Evolutionary conservation across 2,888 invertebrate species (phyloP).

Genomic region (Noctua fimbriata): DNA sequence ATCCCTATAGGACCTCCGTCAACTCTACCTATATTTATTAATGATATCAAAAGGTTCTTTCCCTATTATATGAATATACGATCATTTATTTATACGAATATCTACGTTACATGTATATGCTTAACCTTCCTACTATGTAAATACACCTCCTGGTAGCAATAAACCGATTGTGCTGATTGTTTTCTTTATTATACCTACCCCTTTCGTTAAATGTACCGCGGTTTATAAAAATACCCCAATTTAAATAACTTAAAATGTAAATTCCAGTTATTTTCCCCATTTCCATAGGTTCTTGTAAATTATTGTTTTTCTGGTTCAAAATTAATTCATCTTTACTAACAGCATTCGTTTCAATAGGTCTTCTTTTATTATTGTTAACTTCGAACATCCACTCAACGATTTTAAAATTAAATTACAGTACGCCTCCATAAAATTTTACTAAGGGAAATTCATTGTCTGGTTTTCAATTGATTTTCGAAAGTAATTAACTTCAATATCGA

Average conservation of each 20-base stretch:
- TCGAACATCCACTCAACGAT: conserved; percentile 33
- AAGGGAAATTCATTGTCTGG: conserved; percentile 27
- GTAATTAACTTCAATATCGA: conserved; percentile 27
- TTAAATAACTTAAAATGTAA: conserved; percentile 6
- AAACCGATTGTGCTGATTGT: not conserved
- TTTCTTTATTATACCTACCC: not conserved
- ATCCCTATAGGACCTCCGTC: not conserved
- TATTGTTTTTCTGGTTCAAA: conserved; percentile 30
- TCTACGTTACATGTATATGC: not conserved
- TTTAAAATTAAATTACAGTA: conserved; percentile 48
- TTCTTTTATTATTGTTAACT: conserved; percentile 52
- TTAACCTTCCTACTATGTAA: conserved; percentile 7
- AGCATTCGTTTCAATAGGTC: conserved; percentile 39
- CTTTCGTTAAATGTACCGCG: not conserved
- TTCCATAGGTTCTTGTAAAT: conserved; percentile 20
- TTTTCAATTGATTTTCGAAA: conserved; percentile 24
- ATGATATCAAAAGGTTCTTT: not conserved
- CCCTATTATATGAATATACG: not conserved
- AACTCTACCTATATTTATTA: not conserved
- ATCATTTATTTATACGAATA: not conserved
- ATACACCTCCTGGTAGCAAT: not conserved
- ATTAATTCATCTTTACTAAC: conserved; percentile 33
- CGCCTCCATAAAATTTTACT: conserved; percentile 30
- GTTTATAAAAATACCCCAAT: not conserved
- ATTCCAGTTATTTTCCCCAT: conserved; percentile 2